Evolutionary conservation across 1,140 invertebrate species (phyloP).

Genomic region (Sycophila sp.): DNA sequence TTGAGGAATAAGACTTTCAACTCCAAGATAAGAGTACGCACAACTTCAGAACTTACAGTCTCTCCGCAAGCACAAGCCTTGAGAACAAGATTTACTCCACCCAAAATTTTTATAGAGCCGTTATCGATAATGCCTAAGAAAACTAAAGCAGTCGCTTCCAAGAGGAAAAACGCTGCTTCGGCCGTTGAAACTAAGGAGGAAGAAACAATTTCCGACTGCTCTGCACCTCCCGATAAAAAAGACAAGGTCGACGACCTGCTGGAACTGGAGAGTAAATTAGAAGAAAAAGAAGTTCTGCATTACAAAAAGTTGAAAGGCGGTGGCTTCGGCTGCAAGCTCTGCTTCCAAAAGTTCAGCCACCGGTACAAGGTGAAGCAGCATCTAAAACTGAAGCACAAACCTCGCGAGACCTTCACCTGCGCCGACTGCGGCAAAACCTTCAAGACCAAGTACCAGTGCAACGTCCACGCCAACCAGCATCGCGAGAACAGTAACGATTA

Average conservation of each 20-base stretch:
- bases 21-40: constrained; percentile 18
- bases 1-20: neutral
- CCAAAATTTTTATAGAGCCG: neutral
- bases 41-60: neutral
- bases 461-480: constrained; percentile 6
- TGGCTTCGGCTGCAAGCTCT: constrained; percentile 55
- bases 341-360: constrained; percentile 44
- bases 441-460: constrained; percentile 29
- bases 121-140: neutral
- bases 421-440: constrained; percentile 40
- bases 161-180: neutral
- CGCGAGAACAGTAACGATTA: constrained; percentile 24
- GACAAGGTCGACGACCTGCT: neutral
- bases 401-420: constrained; percentile 27
- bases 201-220: neutral
- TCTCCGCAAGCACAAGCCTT: neutral
- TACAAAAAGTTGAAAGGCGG: constrained; percentile 29
- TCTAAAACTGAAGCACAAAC: constrained; percentile 34
- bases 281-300: neutral
- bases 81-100: neutral
- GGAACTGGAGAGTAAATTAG: neutral
- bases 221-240: neutral
- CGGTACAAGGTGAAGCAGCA: constrained; percentile 60
- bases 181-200: neutral
- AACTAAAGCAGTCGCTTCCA: neutral